Base-by-base conservation (phyloP, 1,140 invertebrate species). In the Idris sp. region DNA sequence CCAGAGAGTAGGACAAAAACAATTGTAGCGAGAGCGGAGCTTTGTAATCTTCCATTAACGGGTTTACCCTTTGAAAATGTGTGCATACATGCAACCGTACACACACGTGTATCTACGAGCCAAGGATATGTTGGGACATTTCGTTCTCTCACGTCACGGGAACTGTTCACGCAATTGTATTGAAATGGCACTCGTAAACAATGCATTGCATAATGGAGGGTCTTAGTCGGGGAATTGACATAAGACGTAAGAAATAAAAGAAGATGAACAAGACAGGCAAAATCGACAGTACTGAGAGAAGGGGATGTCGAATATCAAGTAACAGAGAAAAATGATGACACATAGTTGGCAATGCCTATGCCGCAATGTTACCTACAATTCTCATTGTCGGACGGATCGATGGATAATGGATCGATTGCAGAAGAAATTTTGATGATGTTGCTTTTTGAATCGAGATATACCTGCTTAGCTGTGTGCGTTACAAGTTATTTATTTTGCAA, bases 141-240 rank as follows among this genome's bases (percentile, higher is more conserved):
- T 77, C 69, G 68, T 56, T 44, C 53, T 48, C 53, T 53, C 69
- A 65, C 54, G 14, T 65, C 33, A 35, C 71, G 65, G 65, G 65
- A 71, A 71, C 28, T 62, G 53, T 74, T 74, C 69, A 65, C 54
- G 64, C 65, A 72, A 71, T 74, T 77, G 59, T 77, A 77, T 77
- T 77, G 75, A 77, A 77, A 77, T 77, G 69, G 69, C 75, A 77
- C 69, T 77, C 69, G 69, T 77, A 74, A 77, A 77, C 75, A 77
- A 77, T 77, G 62, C 64, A 48, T 77, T 74, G 75, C 75, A 65
- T 71, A 77, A 77, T 51, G 19, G 36, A 31, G 59, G 30, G 41
- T 65, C 35, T 51, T 49, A 59, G 38, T 43, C 49, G 53, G 51
- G 28, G 30, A 38, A 74, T 77, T 74, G 69, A 77, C 75, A 77